Evolutionary conservation across 2,888 invertebrate species (phyloP), one percentile per base, ranked within the genome.

Genomic region (Nomada ferruginata): DNA sequence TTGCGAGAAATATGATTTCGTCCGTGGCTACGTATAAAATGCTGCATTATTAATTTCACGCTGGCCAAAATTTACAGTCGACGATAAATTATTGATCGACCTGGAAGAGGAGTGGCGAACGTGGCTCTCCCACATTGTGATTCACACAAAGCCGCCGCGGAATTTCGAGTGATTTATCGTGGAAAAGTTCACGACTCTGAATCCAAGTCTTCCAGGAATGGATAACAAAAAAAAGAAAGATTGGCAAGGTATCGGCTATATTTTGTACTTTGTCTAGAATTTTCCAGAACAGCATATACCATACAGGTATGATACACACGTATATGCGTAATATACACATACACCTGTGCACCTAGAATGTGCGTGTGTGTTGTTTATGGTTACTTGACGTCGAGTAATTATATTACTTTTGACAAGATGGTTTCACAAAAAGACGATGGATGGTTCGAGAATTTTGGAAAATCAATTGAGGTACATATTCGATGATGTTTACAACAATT

Each of bases 81-180:
- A 52, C 79, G 79, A 71, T 80, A 80, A 80, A 79, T 71, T 66
- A 79, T 80, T 65, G 66, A 80, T 68, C 79, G 79, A 80, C 79
- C 57, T 59, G 57, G 60, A 76, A 76, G 47, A 76, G 76, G 71
- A 64, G 77, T 71, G 72, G 80, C 69, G 72, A 71, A 20, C 55
- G 47, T 63, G 55, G 26, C 75, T 59, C 60, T 47, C 36, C 53
- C 29, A 75, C 66, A 60, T 78, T 68, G 76, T 74, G 64, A 74
- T 74, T 64, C 74, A n/a, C 53, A 77, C 78, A 76, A 76, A 69
- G 76, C 78, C 61, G 26, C 59, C 59, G 23, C 53, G 76, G 57
- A 79, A 63, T 63, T 78, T 47, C 76, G 11, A 9, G 23, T 68
- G 78, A 79, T 76, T 79, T 76, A 79, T 76, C 57, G 60, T 36